Evolutionary conservation across 2,113 vertebrate species (phyloP), one percentile per base, ranked within the genome.

Genomic region (Anarhynchus alexandrinus): DNA sequence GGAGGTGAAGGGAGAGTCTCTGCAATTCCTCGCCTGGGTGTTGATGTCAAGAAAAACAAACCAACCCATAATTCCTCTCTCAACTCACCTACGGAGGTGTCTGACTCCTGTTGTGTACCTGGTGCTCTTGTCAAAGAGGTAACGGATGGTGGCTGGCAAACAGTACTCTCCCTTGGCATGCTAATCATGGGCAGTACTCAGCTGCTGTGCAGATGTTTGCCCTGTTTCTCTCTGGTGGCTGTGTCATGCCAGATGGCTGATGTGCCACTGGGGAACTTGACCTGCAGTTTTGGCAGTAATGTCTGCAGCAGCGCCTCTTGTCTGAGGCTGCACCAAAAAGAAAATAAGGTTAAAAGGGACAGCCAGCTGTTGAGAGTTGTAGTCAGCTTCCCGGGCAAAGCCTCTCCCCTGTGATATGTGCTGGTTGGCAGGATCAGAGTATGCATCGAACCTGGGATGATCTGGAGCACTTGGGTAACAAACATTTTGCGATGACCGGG

Each of bases 201-300:
- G 23, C 65, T 66, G 49, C 25, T 69, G 49, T 88, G 83, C 62
- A 9, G 7, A 12, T 61, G 30, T 57, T 76, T 91, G 61, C 67
- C 15, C 20, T 55, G 32, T 38, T 70, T 32, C 38, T 71, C 2
- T 15, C 34, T 81, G 49, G 15, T 70, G 49, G 18, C 47, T 1
- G 0, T 47, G 32, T 71, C 20, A 4, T 34, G 40, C 34, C 65
- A 36, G 32, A 7, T 0, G 0, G 52, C 29, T 85, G 52, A 52
- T 77, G 49, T 57, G 49, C 67, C 5, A 2, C 38, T 55, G 11
- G 58, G 62, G 36, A 80, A 25, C 52, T 15, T 67, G 38, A 69
- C n/a, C 38, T 49, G 59, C 34, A 54, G n/a, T 57, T 54, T 67
- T 90, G n/a, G 36, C 49, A 43, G 26, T 38, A 42, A 16, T 12